phyloP scores from a whole-genome alignment of 1,140 invertebrate genomes.

The Zaprionus inermis region DNA sequence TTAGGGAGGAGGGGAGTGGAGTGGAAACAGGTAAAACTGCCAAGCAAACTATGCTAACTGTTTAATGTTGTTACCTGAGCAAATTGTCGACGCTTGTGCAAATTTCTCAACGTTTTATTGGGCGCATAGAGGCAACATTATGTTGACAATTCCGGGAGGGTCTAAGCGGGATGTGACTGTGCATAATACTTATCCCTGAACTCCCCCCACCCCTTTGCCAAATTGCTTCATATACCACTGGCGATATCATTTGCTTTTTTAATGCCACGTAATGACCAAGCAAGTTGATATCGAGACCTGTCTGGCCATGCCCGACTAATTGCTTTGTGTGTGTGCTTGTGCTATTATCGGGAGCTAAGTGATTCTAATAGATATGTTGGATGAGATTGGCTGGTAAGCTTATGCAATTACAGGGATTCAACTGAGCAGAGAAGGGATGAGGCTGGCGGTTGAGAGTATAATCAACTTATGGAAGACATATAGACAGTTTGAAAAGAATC shows the following conservation, averaged over 20 bases:
- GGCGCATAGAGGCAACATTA: constrained; percentile 41
- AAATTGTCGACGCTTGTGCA: constrained; percentile 79
- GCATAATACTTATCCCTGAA: background rate
- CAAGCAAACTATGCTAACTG: constrained; percentile 77
- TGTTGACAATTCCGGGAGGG: constrained; percentile 25
- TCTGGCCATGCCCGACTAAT: constrained; percentile 20
- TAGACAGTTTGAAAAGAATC: no score
- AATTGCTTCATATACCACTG: constrained; percentile 67
- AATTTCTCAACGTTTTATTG: constrained; percentile 78
- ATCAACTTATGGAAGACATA: no score
- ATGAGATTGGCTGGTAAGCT: background rate
- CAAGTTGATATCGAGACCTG: constrained; percentile 19
- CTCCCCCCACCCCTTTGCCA: constrained; percentile 17
- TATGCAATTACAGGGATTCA: background rate
- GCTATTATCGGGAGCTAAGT: constrained; percentile 16
- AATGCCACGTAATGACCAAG: constrained; percentile 29
- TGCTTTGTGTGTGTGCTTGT: constrained; percentile 17
- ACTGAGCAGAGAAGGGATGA: no score
- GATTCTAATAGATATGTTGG: constrained; percentile 22
- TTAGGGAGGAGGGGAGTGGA: background rate
- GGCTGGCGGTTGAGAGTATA: no score
- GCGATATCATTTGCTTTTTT: constrained; percentile 54
- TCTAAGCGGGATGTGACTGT: background rate
- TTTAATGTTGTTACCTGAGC: constrained; percentile 79
- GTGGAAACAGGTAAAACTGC: constrained; percentile 46